These are phyloP conservation scores for Plagodis pulveraria DNA, from an alignment of 2,888 invertebrate genomes.

Conservation along the genomic window DNA sequence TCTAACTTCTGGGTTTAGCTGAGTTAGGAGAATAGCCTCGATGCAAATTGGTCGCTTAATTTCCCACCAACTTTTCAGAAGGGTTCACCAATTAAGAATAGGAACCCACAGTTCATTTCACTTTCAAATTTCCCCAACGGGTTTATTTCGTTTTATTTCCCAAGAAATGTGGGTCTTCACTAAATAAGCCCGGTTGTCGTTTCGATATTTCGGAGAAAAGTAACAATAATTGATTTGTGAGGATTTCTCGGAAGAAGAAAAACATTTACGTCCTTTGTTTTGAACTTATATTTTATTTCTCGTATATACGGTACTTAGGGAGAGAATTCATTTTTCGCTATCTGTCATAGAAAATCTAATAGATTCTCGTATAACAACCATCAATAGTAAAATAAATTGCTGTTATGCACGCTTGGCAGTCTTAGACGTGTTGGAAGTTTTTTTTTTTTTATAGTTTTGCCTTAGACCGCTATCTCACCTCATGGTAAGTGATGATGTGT, in stretches of 20 bases:
- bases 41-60: slow-evolving; percentile 69
- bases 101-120: slow-evolving; percentile 60
- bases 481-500: no score
- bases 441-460: no score
- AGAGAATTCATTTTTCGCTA: no score
- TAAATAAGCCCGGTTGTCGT: slow-evolving; percentile 24
- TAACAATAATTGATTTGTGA: slow-evolving; percentile 13
- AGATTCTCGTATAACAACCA: no score
- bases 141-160: slow-evolving; percentile 42
- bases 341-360: no score
- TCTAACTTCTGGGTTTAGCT: slow-evolving; percentile 12
- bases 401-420: no score
- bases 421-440: no score
- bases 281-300: neutral
- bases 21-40: slow-evolving; percentile 40
- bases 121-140: slow-evolving; percentile 62
- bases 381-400: no score
- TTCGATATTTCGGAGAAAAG: slow-evolving; percentile 11
- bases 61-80: slow-evolving; percentile 67
- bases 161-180: slow-evolving; percentile 18
- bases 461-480: no score
- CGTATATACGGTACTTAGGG: no score
- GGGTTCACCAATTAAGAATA: slow-evolving; percentile 70
- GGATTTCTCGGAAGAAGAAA: slow-evolving; percentile 2
- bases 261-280: slow-evolving; percentile 15